Conservation (phyloP, 2,113 vertebrate genomes). For the Apodemus speciosus region DNA sequence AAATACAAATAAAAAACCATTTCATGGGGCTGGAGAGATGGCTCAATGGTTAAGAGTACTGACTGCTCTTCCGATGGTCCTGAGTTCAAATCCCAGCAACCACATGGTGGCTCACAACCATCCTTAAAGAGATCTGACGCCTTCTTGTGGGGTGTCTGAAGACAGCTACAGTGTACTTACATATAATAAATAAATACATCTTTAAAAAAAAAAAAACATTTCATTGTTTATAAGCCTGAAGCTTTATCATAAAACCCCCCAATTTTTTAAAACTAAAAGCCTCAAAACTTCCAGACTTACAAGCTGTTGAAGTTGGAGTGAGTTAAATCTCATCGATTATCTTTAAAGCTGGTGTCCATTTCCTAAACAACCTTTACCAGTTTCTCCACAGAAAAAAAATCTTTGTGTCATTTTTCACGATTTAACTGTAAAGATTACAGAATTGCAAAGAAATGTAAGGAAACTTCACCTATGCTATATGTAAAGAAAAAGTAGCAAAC, state of each 20-base stretch:
- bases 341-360: conserved; percentile 1
- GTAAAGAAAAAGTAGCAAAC: conserved; percentile 24
- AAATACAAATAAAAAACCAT: too few relatives aligned
- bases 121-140: too few relatives aligned
- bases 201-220: too few relatives aligned
- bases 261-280: background rate
- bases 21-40: too few relatives aligned
- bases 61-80: too few relatives aligned
- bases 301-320: conserved; percentile 1
- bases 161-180: too few relatives aligned
- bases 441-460: background rate
- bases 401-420: background rate
- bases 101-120: too few relatives aligned
- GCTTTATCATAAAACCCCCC: conserved; percentile 31
- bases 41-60: too few relatives aligned
- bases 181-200: too few relatives aligned
- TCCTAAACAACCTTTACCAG: conserved; percentile 5
- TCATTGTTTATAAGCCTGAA: background rate
- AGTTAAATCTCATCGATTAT: background rate
- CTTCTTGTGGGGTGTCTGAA: too few relatives aligned
- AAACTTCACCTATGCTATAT: background rate
- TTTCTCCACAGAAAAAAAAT: conserved; percentile 36
- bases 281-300: conserved; percentile 28
- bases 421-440: background rate
- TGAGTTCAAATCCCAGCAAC: too few relatives aligned